These are phyloP conservation scores for Sarcophaga variegata DNA, from an alignment of 2,888 invertebrate species.

Conservation along the genomic window DNA sequence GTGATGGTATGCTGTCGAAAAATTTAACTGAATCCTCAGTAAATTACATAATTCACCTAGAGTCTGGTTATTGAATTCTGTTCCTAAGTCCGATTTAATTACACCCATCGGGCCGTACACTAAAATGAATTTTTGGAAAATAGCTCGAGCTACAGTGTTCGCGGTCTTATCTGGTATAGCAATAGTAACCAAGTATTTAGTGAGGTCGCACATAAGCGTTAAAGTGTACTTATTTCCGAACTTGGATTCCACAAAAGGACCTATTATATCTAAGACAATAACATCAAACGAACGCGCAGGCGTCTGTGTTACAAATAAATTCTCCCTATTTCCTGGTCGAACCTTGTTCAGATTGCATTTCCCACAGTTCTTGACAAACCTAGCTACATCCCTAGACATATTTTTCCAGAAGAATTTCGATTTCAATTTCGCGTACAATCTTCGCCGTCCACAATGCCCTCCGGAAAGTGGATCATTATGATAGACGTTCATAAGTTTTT, in stretches of 20 bases:
- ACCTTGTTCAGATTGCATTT: no score
- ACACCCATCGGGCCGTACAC: slow-evolving; percentile 10
- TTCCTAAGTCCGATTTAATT: slow-evolving; percentile 22
- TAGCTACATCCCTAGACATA: no score
- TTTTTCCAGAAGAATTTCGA: slow-evolving; percentile 14
- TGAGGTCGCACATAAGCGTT: neutral
- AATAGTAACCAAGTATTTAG: neutral
- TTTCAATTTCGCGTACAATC: slow-evolving; percentile 3
- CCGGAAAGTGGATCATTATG: neutral
- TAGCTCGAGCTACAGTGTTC: neutral
- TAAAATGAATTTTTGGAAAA: slow-evolving; percentile 12
- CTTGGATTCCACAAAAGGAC: neutral
- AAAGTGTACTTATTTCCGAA: neutral
- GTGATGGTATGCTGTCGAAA: neutral
- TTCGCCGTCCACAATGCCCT: slow-evolving; percentile 10
- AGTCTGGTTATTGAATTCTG: slow-evolving; percentile 1
- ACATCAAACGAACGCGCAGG: neutral
- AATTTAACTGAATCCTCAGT: neutral
- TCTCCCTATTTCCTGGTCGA: neutral
- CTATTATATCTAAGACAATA: neutral
- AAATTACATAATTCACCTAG: neutral
- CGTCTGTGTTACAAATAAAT: neutral
- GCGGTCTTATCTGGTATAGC: neutral
- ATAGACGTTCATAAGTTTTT: neutral
- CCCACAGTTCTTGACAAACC: neutral